Evolutionary conservation across 2,888 invertebrate genomes (phyloP).

Genomic region (Eilema depressum): DNA sequence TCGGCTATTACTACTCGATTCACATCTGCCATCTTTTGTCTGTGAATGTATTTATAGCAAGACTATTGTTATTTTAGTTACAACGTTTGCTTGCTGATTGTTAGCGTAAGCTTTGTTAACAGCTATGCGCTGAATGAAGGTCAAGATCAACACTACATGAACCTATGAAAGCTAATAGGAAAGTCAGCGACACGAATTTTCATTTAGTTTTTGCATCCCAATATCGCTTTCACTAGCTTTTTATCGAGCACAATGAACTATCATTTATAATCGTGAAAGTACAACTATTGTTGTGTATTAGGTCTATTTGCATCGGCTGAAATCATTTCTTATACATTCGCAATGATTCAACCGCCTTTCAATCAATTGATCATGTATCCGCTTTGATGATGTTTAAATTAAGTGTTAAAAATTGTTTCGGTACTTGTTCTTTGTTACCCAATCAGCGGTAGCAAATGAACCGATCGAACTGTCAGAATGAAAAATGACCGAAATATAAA

Average conservation of each 20-base stretch:
- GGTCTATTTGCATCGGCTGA: slow-evolving; percentile 60
- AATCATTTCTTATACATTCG: slow-evolving; percentile 69
- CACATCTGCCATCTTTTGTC: slow-evolving; percentile 22
- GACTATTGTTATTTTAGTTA: slow-evolving; percentile 27
- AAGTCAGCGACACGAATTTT: slow-evolving; percentile 85
- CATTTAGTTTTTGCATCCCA: slow-evolving; percentile 81
- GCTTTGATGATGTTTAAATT: slow-evolving; percentile 63
- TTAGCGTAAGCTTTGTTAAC: slow-evolving; percentile 39
- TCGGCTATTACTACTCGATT: slow-evolving; percentile 28
- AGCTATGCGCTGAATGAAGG: slow-evolving; percentile 62
- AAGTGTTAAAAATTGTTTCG: slow-evolving; percentile 48
- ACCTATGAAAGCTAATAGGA: slow-evolving; percentile 74
- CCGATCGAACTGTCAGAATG: slow-evolving; percentile 53
- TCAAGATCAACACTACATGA: slow-evolving; percentile 68
- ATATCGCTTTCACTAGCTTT: slow-evolving; percentile 85
- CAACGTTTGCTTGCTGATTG: slow-evolving; percentile 31
- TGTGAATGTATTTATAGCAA: slow-evolving; percentile 13
- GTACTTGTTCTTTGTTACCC: slow-evolving; percentile 45
- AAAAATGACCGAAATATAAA: slow-evolving; percentile 51
- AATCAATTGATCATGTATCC: slow-evolving; percentile 61
- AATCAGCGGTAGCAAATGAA: slow-evolving; percentile 61
- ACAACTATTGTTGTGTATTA: slow-evolving; percentile 70
- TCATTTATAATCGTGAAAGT: slow-evolving; percentile 83
- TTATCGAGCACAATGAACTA: slow-evolving; percentile 79
- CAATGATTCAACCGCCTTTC: slow-evolving; percentile 70